Evolutionary conservation across 2,888 invertebrate species (phyloP), one percentile per base, ranked within the genome.

Genomic region (Sepioteuthis lessoniana): DNA sequence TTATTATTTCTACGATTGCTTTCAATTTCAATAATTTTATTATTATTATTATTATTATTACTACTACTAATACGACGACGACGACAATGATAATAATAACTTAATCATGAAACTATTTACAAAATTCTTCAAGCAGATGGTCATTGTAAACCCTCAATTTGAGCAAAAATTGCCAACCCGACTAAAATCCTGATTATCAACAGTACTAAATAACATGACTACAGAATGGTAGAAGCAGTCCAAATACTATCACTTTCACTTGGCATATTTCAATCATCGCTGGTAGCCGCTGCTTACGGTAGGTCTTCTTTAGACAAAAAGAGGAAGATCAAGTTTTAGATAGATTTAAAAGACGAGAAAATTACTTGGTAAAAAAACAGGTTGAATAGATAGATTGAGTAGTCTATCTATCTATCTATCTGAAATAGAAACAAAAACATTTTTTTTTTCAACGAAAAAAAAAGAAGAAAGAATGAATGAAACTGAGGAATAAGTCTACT

Each of bases 181-280:
- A 55, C 55, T 55, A 55, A 55, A 55, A 55, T 55, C 25, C 21
- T 7, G 25, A 55, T 55, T 76, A 35, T 19, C 76, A 35, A 35
- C 76, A n/a, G 0, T 3, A 76, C 76, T 13, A 35, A 76, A 76
- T 76, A n/a, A 76, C 35, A 35, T 16, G 42, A 5, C 7, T 31
- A 76, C 16, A 76, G n/a, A 76, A 35, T 35, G 1, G n/a, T 35
- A 76, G 16, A 76, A 76, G 76, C 35, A 76, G 76, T 76, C 4
- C n/a, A n/a, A 76, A n/a, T 35, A 76, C 76, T 76, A 76, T 76
- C 76, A 76, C 76, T 76, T 76, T 76, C 76, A 76, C 35, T 76
- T 76, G 4, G 28, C 55, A 25, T 35, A 16, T 76, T 76, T n/a
- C 76, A n/a, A 16, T 16, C 16, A 76, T 76, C n/a, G 76, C 76